Conservation (phyloP, 1,140 invertebrate species). For the Drosophila littoralis region DNA sequence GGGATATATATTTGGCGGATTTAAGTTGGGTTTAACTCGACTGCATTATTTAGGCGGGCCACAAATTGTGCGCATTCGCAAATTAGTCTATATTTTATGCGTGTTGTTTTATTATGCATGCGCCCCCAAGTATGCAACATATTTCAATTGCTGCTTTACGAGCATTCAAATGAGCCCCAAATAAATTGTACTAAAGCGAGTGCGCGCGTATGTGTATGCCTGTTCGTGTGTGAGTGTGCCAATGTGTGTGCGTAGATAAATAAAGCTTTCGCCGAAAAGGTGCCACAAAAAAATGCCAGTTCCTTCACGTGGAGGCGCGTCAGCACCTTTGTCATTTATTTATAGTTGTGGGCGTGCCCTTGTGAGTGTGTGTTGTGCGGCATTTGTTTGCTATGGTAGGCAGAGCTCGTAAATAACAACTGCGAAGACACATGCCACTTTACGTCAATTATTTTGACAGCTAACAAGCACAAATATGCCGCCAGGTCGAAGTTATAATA, state of each 20-base stretch:
- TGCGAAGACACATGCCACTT: constrained; percentile 78
- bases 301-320: constrained; percentile 19
- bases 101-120: constrained; percentile 53
- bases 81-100: constrained; percentile 62
- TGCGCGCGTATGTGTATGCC: not conserved
- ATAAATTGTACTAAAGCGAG: constrained; percentile 50
- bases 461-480: constrained; percentile 77
- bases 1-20: constrained; percentile 10
- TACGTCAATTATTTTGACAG: constrained; percentile 82
- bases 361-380: constrained; percentile 3
- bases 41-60: constrained; percentile 30
- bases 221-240: constrained; percentile 1
- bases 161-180: constrained; percentile 32
- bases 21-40: constrained; percentile 6
- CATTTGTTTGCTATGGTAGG: not conserved
- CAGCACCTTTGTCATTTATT: constrained; percentile 70
- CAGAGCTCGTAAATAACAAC: constrained; percentile 73
- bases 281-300: constrained; percentile 30
- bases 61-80: constrained; percentile 47
- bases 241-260: constrained; percentile 7
- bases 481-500: constrained; percentile 70
- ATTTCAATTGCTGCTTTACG: constrained; percentile 48
- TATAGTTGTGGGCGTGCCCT: constrained; percentile 59
- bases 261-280: constrained; percentile 21
- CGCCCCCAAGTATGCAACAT: constrained; percentile 41